phyloP scores from a whole-genome alignment of 2,797 vertebrate species.

The Myotis planiceps region DNA sequence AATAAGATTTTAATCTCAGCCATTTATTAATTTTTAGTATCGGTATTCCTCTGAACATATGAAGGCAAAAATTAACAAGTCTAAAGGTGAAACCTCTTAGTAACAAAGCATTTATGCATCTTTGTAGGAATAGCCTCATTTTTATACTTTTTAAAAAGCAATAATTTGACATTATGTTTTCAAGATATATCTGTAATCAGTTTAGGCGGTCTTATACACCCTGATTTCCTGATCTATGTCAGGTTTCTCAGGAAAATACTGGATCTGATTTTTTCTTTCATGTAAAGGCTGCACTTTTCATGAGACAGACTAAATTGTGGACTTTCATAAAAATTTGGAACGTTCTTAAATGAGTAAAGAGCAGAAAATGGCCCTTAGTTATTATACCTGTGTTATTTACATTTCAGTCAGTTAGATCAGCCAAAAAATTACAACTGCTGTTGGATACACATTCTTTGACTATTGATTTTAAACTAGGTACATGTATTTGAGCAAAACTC shows the following conservation, averaged over 20 bases:
- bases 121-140: constrained; percentile 12
- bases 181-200: constrained; percentile 8
- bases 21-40: constrained; percentile 39
- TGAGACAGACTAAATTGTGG: constrained; percentile 3
- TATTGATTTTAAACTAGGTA: constrained; percentile 34
- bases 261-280: neutral
- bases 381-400: neutral
- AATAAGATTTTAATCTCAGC: constrained; percentile 33
- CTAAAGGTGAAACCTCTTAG: neutral
- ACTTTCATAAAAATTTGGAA: constrained; percentile 30
- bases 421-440: neutral
- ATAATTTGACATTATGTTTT: constrained; percentile 24
- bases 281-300: constrained; percentile 21
- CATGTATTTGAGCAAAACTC: constrained; percentile 16
- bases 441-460: neutral
- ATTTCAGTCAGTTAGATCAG: neutral
- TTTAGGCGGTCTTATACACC: neutral
- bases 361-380: neutral
- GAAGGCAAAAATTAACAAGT: constrained; percentile 41
- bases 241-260: neutral
- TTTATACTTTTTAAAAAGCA: neutral
- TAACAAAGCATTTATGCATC: neutral
- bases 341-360: constrained; percentile 1
- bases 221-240: neutral
- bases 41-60: neutral